Percentiles rank a stretch among this genome's conserved stretches.
Evolutionary conservation across 2,797 vertebrate genomes (phyloP).

Genomic region (Hippocampus kuda): DNA sequence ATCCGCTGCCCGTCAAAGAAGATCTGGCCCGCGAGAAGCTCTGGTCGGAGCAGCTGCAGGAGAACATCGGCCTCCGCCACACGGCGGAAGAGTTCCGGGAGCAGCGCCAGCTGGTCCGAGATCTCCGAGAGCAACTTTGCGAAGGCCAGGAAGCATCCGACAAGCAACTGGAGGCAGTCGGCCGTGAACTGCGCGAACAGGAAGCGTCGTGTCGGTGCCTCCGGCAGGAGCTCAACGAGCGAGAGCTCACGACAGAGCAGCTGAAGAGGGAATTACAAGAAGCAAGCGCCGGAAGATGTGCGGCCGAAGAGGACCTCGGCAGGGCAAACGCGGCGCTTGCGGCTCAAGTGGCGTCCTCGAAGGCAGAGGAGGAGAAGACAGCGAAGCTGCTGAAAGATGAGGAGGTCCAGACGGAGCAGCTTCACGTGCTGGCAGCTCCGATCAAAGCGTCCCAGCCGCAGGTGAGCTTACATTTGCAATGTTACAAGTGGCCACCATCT

Average conservation of each 20-base stretch:
- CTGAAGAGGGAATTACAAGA: slow-evolving; percentile 19
- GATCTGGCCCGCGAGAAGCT: slow-evolving; percentile 25
- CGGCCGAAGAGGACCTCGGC: slow-evolving; percentile 47
- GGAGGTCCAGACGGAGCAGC: background rate
- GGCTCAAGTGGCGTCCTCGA: slow-evolving; percentile 19
- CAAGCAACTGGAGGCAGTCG: slow-evolving; percentile 25
- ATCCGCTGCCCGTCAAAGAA: background rate
- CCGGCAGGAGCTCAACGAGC: slow-evolving; percentile 14
- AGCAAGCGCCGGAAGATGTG: slow-evolving; percentile 13
- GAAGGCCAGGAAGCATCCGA: slow-evolving; percentile 12
- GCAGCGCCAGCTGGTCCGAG: slow-evolving; percentile 21
- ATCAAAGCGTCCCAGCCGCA: too few relatives aligned
- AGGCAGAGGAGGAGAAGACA: slow-evolving; percentile 30
- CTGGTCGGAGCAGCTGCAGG: slow-evolving; percentile 24
- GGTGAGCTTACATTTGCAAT: too few relatives aligned
- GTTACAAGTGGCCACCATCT: too few relatives aligned
- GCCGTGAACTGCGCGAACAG: slow-evolving; percentile 14
- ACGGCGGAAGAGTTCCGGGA: slow-evolving; percentile 7
- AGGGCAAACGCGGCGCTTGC: slow-evolving; percentile 38
- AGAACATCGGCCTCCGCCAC: background rate
- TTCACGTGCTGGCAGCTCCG: too few relatives aligned
- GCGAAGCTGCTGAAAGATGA: background rate
- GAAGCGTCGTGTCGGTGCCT: background rate
- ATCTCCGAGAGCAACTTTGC: slow-evolving; percentile 24
- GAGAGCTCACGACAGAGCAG: slow-evolving; percentile 12